These are phyloP conservation scores for Manduca sexta DNA, from an alignment of 1,140 invertebrate genomes.

Conservation along the genomic window DNA sequence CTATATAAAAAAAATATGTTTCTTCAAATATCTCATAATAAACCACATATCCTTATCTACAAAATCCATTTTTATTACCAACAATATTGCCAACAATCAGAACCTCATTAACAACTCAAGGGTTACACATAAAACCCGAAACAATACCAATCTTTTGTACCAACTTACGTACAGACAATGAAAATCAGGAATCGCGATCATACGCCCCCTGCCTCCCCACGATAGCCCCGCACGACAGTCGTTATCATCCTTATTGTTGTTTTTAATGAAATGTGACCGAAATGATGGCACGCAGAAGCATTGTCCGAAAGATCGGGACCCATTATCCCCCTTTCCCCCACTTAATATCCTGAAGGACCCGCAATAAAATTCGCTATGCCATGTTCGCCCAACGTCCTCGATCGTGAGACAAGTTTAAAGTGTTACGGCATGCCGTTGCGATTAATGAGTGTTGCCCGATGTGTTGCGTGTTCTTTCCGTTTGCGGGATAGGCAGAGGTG, in stretches of 20 bases:
- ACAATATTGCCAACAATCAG: constrained; percentile 3
- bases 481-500: no score
- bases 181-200: constrained; percentile 19
- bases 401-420: constrained; percentile 31
- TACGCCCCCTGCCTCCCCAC: constrained; percentile 5
- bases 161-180: not conserved
- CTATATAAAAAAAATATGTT: no score
- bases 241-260: constrained; percentile 45
- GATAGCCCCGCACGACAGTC: constrained; percentile 13
- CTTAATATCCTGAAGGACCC: constrained; percentile 39
- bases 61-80: no score
- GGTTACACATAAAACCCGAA: not conserved
- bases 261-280: constrained; percentile 50
- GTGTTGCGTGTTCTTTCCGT: no score
- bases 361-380: constrained; percentile 35
- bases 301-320: constrained; percentile 33
- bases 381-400: constrained; percentile 13
- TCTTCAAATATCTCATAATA: no score
- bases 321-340: constrained; percentile 33
- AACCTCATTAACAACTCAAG: not conserved
- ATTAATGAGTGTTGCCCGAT: not conserved
- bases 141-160: not conserved
- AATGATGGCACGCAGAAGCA: constrained; percentile 33
- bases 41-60: no score
- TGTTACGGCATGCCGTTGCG: constrained; percentile 6